Evolutionary conservation across 92 coral and sea anemone species (phyloP).

Genomic region (Plumapathes pennacea): DNA sequence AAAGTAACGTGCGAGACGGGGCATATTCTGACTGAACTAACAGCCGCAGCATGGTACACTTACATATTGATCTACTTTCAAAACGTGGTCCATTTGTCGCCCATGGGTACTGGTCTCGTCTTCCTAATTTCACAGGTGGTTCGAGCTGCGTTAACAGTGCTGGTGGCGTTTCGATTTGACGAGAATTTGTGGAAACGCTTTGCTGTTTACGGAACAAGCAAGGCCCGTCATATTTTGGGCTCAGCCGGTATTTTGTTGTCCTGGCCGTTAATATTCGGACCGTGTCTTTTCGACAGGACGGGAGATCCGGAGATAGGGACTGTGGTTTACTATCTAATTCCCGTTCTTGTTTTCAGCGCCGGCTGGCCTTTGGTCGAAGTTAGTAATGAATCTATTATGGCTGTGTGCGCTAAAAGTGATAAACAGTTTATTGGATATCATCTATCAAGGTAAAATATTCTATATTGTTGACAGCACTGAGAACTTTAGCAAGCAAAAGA

Average conservation of each 20-base stretch:
- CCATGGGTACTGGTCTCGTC: constrained; percentile 40
- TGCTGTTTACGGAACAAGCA: constrained; percentile 20
- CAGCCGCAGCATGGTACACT: constrained; percentile 55
- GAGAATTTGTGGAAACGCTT: constrained; percentile 12
- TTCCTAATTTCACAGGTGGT: constrained; percentile 54
- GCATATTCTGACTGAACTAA: constrained; percentile 34
- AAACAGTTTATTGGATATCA: too few species aligned
- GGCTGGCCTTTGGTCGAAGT: constrained; percentile 49
- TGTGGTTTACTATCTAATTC: constrained; percentile 33
- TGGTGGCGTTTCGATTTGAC: constrained; percentile 18
- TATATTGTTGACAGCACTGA: too few species aligned
- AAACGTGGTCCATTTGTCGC: constrained; percentile 25
- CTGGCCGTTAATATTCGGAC: constrained; percentile 61
- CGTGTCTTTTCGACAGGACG: constrained; percentile 41
- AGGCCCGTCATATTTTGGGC: constrained; percentile 46
- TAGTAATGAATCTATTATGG: constrained; percentile 14
- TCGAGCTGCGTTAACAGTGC: constrained; percentile 26
- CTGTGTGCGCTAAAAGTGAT: too few species aligned
- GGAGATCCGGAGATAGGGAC: constrained; percentile 7
- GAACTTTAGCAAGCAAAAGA: too few species aligned
- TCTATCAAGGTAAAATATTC: too few species aligned
- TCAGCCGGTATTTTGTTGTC: constrained; percentile 54
- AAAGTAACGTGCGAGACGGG: constrained; percentile 39
- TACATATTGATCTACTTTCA: constrained; percentile 46
- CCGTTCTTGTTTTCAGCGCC: constrained; percentile 40